Evolutionary conservation across 2,888 invertebrate species (phyloP).

Genomic region (Tetragonisca angustula): DNA sequence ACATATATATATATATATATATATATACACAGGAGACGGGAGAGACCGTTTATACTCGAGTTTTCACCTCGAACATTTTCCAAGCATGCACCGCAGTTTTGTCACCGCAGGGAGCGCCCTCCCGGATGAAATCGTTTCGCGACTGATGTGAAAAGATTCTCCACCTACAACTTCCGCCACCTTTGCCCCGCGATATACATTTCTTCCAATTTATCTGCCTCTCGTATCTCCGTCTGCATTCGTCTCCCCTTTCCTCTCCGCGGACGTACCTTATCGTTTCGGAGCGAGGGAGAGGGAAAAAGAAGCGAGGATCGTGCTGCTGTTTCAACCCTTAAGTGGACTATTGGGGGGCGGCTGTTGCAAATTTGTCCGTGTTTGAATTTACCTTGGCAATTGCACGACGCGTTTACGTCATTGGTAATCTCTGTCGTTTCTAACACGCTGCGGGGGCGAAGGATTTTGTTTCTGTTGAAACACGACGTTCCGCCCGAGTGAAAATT

Average conservation of each 20-base stretch:
- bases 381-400: too few relatives aligned
- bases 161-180: conserved; percentile 22
- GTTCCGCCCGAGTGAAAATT: too few relatives aligned
- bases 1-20: not conserved
- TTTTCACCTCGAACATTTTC: conserved; percentile 49
- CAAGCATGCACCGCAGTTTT: conserved; percentile 68
- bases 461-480: too few relatives aligned
- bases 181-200: conserved; percentile 51
- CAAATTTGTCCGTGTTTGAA: too few relatives aligned
- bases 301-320: too few relatives aligned
- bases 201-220: conserved; percentile 60
- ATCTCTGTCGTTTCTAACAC: too few relatives aligned
- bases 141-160: conserved; percentile 66
- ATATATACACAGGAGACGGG: not conserved
- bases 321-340: too few relatives aligned
- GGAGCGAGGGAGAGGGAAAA: not conserved
- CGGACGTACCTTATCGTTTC: conserved; percentile 36
- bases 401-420: too few relatives aligned
- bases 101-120: conserved; percentile 56
- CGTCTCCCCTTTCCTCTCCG: conserved; percentile 36
- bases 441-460: too few relatives aligned
- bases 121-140: conserved; percentile 61
- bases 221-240: conserved; percentile 50
- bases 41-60: conserved; percentile 21
- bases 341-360: too few relatives aligned